A percentile compares a stretch with the other conserved stretches of the same genome.
Conservation (phyloP, 2,113 vertebrate genomes). For the Urocolius indicus region DNA sequence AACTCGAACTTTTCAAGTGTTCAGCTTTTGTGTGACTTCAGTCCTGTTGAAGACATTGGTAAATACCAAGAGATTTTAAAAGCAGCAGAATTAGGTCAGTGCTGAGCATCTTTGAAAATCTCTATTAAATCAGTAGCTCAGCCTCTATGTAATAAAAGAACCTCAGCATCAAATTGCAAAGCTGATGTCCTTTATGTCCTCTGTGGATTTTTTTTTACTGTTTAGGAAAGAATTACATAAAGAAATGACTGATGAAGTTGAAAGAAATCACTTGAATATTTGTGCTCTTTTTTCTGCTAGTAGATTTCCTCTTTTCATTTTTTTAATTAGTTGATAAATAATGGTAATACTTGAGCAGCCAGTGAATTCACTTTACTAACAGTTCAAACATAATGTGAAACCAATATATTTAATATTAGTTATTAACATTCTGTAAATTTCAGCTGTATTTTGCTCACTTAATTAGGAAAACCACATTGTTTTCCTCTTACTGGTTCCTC, state of each 20-base stretch:
- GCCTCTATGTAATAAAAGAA: not conserved
- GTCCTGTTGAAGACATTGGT: not conserved
- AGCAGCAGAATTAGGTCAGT: not conserved
- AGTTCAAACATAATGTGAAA: conserved; percentile 58
- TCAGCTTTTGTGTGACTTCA: not conserved
- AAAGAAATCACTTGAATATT: not conserved
- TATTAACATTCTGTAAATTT: conserved; percentile 65
- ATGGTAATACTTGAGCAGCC: conserved; percentile 25
- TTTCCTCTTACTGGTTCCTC: conserved; percentile 25
- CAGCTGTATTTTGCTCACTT: conserved; percentile 56
- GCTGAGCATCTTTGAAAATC: not conserved
- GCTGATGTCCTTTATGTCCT: not conserved
- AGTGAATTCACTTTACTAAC: conserved; percentile 58
- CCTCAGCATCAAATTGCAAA: not conserved
- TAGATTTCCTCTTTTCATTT: not conserved
- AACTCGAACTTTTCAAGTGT: not conserved
- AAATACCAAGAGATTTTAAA: conserved; percentile 15
- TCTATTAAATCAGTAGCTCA: not conserved
- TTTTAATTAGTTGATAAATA: conserved; percentile 18
- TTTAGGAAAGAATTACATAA: not conserved
- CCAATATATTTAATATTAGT: conserved; percentile 53
- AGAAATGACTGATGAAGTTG: not conserved
- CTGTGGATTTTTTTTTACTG: not conserved
- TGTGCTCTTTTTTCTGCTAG: not conserved
- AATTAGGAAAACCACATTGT: conserved; percentile 54